Evolutionary conservation across 2,888 invertebrate genomes (phyloP).

Genomic region (Callinectes sapidus): DNA sequence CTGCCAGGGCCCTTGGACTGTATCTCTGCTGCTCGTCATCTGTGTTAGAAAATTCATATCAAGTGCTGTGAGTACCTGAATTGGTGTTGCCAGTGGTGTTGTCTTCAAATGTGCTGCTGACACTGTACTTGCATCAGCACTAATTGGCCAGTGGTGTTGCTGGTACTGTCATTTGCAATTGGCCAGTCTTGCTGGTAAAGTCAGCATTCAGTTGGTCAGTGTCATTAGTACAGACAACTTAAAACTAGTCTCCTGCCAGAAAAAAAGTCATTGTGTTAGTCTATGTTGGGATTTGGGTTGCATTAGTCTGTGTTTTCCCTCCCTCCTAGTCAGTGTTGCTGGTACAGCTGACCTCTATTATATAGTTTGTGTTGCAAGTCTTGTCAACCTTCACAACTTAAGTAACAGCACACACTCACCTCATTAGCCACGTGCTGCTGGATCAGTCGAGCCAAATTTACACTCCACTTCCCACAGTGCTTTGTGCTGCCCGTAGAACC

Average conservation of each 20-base stretch:
- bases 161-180: constrained; percentile 22
- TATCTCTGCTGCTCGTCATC: constrained; percentile 6
- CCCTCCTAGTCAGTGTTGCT: constrained; percentile 50
- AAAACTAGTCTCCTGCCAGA: constrained; percentile 35
- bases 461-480: not conserved
- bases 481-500: constrained; percentile 14
- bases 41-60: constrained; percentile 40
- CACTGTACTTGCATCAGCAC: constrained; percentile 11
- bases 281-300: constrained; percentile 14
- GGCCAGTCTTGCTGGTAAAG: constrained; percentile 14
- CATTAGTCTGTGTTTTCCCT: constrained; percentile 50
- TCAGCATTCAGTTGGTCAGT: constrained; percentile 30
- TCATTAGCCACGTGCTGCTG: constrained; percentile 48
- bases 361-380: constrained; percentile 46
- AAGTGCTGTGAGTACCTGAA: constrained; percentile 48
- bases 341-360: constrained; percentile 48
- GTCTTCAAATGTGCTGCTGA: constrained; percentile 33
- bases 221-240: constrained; percentile 26
- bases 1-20: constrained; percentile 15
- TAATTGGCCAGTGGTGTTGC: constrained; percentile 34
- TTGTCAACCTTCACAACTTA: constrained; percentile 37
- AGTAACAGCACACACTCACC: constrained; percentile 44
- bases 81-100: constrained; percentile 38
- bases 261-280: constrained; percentile 34
- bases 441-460: constrained; percentile 42